A percentile compares a stretch with the other conserved stretches of the same genome.
These are phyloP conservation scores for Castor canadensis DNA, from an alignment of 2,113 vertebrate species.

Conservation along the genomic window DNA sequence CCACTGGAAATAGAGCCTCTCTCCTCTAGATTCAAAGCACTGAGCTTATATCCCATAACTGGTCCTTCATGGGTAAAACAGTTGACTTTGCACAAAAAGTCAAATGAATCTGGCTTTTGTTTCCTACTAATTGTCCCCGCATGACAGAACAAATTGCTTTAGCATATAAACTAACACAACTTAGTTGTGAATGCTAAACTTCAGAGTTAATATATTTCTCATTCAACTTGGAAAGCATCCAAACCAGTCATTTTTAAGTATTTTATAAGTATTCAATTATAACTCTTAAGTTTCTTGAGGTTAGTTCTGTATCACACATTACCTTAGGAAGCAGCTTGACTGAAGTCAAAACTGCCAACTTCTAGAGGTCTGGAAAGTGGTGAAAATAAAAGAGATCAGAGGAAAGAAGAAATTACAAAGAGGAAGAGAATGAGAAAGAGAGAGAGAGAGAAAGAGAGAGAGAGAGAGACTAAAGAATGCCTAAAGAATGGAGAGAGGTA, in stretches of 20 bases:
- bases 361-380: background rate
- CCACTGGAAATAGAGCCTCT: background rate
- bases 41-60: background rate
- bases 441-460: background rate
- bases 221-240: background rate
- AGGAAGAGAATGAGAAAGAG: background rate
- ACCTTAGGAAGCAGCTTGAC: background rate
- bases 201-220: background rate
- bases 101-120: background rate
- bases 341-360: background rate
- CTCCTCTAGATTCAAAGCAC: background rate
- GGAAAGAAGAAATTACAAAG: background rate
- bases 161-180: background rate
- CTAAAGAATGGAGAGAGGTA: background rate
- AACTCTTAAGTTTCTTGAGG: background rate
- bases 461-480: background rate
- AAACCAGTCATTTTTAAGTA: conserved; percentile 11
- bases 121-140: background rate
- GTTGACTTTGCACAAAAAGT: background rate
- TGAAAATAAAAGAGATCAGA: background rate
- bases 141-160: background rate
- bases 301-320: background rate
- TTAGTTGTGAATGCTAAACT: background rate
- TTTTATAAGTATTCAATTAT: background rate
- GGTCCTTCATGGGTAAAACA: background rate